Conservation (phyloP, 2,888 invertebrate species). For the Papilio demoleus region DNA sequence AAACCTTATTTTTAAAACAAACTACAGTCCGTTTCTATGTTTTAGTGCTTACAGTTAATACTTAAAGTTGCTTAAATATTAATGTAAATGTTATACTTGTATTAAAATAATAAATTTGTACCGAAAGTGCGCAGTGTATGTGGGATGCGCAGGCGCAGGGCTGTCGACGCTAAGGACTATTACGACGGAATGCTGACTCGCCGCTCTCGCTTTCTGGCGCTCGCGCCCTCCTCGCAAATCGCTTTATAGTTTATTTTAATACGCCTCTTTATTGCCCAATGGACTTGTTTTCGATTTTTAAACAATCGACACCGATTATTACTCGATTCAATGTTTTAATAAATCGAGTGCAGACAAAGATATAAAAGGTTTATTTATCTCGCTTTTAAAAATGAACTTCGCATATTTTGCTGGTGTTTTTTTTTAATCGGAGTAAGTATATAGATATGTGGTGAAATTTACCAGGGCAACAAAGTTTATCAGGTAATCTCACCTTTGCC, state of each 20-base stretch:
- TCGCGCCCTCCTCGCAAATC: slow-evolving; percentile 52
- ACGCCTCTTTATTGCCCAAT: slow-evolving; percentile 51
- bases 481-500: slow-evolving; percentile 48
- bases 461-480: slow-evolving; percentile 53
- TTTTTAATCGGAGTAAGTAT: not conserved
- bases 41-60: not conserved
- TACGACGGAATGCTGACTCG: slow-evolving; percentile 74
- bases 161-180: slow-evolving; percentile 69
- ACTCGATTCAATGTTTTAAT: slow-evolving; percentile 34
- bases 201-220: slow-evolving; percentile 76
- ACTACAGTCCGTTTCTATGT: not conserved
- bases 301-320: slow-evolving; percentile 40
- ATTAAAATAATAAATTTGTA: slow-evolving; percentile 40
- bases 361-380: not conserved
- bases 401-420: not conserved
- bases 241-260: slow-evolving; percentile 68
- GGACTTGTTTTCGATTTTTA: slow-evolving; percentile 47
- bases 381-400: not conserved
- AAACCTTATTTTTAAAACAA: too few relatives aligned
- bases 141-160: slow-evolving; percentile 51
- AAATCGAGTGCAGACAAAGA: slow-evolving; percentile 19
- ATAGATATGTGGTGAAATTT: slow-evolving; percentile 25
- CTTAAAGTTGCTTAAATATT: not conserved
- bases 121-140: slow-evolving; percentile 48
- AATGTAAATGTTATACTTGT: not conserved